Evolutionary conservation across 1,140 invertebrate genomes (phyloP), one percentile per base, ranked within the genome.

Genomic region (Lepidurus apus): DNA sequence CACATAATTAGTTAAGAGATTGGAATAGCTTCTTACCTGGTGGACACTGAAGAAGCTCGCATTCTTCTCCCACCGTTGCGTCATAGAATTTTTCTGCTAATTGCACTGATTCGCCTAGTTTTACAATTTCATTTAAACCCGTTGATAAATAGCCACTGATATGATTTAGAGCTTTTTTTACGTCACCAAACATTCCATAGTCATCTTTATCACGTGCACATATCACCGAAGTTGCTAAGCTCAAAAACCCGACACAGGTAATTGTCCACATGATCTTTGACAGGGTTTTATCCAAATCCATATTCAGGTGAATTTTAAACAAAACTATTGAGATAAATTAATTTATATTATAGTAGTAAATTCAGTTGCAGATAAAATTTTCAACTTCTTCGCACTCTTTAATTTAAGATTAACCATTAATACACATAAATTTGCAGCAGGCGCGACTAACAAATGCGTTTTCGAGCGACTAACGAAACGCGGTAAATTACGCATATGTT

Each of bases 61-160:
- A 95, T 74, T 91, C 88, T 84, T 95, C 93, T 82, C 94, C 93
- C 11, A 94, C 90, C 13, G 93, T 92, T 6, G 92, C 91, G 84
- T 94, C 91, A 79, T 95, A 91, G 7, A 95, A 90, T 79, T 94
- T 92, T 82, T 94, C 91, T 53, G 94, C 87, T 7, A 89, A 90
- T 81, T 89, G 89, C 81, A 95, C 91, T 82, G 91, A 93, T 79
- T 89, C 89, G 21, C 89, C 91, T 7, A 94, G 75, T 74, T 81
- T 77, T n/a, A 53, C 74, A 13, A 80, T 24, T 24, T 75, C 74
- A 43, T 77, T 73, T 42, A 79, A 47, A 21, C 75, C 79, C 2
- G 76, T 65, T 17, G 65, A 75, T n/a, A 77, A 43, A 24, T 47
- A 80, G 73, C 45, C 47, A 24, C 47, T 79, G 7, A 75, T 65